Evolutionary conservation across 2,888 invertebrate genomes (phyloP).

Genomic region (Epistrophe grossulariae): DNA sequence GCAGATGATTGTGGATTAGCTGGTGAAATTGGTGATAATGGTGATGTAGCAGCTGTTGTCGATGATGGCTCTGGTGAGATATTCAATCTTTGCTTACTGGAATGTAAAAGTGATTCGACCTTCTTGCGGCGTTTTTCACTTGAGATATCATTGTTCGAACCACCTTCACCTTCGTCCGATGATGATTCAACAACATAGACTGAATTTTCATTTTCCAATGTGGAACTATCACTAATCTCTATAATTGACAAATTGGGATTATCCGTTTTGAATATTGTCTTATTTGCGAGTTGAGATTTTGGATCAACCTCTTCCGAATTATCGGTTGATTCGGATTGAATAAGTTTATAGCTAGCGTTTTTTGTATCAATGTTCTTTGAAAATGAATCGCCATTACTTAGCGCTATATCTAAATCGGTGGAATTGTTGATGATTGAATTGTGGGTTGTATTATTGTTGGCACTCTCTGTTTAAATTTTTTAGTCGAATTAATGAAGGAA

Average conservation of each 20-base stretch:
- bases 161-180: constrained; percentile 79
- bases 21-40: constrained; percentile 61
- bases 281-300: constrained; percentile 83
- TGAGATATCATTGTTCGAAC: constrained; percentile 47
- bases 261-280: constrained; percentile 83
- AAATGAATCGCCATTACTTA: constrained; percentile 77
- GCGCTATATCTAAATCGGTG: constrained; percentile 78
- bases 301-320: constrained; percentile 83
- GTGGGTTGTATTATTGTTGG: constrained; percentile 77
- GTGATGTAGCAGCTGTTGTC: constrained; percentile 79
- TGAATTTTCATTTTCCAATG: constrained; percentile 80
- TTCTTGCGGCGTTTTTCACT: constrained; percentile 81
- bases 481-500: constrained; percentile 15
- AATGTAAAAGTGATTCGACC: constrained; percentile 80
- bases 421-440: constrained; percentile 76
- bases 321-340: constrained; percentile 82
- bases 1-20: constrained; percentile 42
- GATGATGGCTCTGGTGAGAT: constrained; percentile 81
- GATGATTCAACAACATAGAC: constrained; percentile 81
- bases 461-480: constrained; percentile 78
- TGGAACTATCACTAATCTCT: constrained; percentile 82
- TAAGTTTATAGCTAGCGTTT: constrained; percentile 79
- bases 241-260: constrained; percentile 84
- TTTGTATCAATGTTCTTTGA: constrained; percentile 73
- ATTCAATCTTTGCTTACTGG: constrained; percentile 82